These are phyloP conservation scores for Rhynchomys soricoides DNA, from an alignment of 2,113 vertebrate species.

Conservation along the genomic window DNA sequence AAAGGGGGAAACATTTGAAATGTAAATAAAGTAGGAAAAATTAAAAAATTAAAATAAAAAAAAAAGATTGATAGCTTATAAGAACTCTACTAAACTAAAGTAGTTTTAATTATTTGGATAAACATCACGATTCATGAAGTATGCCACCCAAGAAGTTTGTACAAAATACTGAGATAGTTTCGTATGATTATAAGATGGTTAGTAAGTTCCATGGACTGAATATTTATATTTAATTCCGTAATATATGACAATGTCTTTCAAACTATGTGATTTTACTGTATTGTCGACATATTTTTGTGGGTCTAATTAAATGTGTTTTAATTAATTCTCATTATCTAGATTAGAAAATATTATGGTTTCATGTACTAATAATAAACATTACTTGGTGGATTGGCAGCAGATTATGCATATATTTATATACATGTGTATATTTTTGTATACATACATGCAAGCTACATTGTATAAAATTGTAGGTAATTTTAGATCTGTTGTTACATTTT, in stretches of 20 bases:
- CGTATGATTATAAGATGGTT: background rate
- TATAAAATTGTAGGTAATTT: background rate
- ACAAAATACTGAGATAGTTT: background rate
- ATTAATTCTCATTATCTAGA: background rate
- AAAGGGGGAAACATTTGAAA: too few species aligned
- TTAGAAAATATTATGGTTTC: background rate
- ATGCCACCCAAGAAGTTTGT: background rate
- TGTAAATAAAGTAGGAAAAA: too few species aligned
- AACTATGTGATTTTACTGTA: background rate
- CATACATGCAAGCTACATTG: fast-evolving
- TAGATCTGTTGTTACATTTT: background rate
- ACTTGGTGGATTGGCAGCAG: background rate
- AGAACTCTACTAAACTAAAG: background rate
- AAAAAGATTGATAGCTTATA: background rate
- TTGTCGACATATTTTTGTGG: background rate
- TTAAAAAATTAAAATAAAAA: too few species aligned
- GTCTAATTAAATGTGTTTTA: background rate
- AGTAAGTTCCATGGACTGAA: background rate
- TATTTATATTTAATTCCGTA: background rate
- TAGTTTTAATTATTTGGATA: background rate
- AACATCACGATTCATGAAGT: background rate
- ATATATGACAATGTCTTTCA: background rate
- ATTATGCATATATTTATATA: background rate
- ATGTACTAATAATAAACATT: background rate
- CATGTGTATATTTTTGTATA: background rate